Base-by-base conservation (phyloP, 2,797 vertebrate species). In the Schizopygopsis malacanthus region DNA sequence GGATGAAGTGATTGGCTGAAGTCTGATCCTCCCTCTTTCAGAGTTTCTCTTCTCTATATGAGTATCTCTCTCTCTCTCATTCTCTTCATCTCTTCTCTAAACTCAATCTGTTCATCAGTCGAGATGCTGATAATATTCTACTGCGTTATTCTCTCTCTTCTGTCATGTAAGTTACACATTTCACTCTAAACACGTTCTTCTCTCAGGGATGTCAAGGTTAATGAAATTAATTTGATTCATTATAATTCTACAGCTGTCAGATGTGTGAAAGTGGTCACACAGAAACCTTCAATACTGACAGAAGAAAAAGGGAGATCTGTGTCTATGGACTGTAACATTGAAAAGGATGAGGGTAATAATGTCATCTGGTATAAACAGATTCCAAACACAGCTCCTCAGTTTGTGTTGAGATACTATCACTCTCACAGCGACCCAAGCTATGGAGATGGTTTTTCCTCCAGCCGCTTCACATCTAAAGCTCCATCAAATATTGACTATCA, bases 321-420 rank as follows among this genome's bases (percentile, higher is more conserved):
- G 70, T 83, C 82, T 71, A 50, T 92, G 85, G 87, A 87, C 43
- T 91, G 90, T 25, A 90, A 87, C 45, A 76, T 89, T 75, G 41
- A 71, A 73, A 86, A 1, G 79, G 0, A 39, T 12, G 4, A 2
- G 78, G 1, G 1, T 2, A 0, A 52, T 4, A 45, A 0, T 78
- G 1, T 83, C 4, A 0, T 0, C 0, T 92, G 91, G 90, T 89
- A 89, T 28, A 91, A 92, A 88, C 90, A 92, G 79, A 75, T 83
- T 89, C 88, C 87, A 86, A 85, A 71, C 43, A 73, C n/a, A 81
- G 72, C 2, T 90, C 89, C 89, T 84, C 86, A 89, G 50, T 87
- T 22, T 82, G 79, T 90, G 4, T 63, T 0, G 0, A 25, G 15
- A 47, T 82, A 2, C 8, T 0, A 54, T 56, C 22, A 52, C 22